Base-by-base conservation (phyloP, 2,888 invertebrate genomes). In the Drosophila imparisetae region DNA sequence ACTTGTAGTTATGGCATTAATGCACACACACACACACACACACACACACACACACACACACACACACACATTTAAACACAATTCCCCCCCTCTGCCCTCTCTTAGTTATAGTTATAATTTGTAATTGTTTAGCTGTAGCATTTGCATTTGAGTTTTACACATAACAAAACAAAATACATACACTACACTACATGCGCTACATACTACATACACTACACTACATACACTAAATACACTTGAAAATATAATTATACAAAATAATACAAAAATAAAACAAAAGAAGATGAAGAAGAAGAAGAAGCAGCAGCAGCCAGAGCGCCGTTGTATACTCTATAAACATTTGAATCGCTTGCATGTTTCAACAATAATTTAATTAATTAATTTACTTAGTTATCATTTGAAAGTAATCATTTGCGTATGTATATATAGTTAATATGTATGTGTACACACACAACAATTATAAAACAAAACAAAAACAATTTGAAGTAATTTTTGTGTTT, bases 401-500 rank as follows among this genome's bases (percentile, higher is more conserved):
- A 78, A 72, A 88, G 86, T 88, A 88, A 88, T 71, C 55, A 49
- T 67, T 86, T 88, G 84, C 83, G 83, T 86, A 85, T 84, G 88
- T 88, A 84, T 76, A 72, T 85, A 72, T 71, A 78, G 74, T 11
- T 40, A 85, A 71, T 72, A 68, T 86, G 71, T 85, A 77, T 71
- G 64, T 76, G 60, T 71, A 62, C 48, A 72, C 63, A 72, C 65
- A 59, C 70, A 67, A 58, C 65, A 67, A 80, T 80, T 77, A 75
- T 72, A 77, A 81, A 64, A 72, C 58, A 73, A 70, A 66, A 73
- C 57, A 74, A 68, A 70, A 57, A 75, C 45, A 72, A 71, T 83
- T 83, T 84, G 83, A 76, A 88, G 89, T 86, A 85, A 88, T 76
- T 79, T 84, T 86, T 88, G 86, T 85, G 81, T 88, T 85, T 86